Percentiles rank a stretch among this genome's conserved stretches.
These are phyloP conservation scores for Brachyalestes nurse DNA, from an alignment of 2,797 vertebrate genomes.

Conservation along the genomic window DNA sequence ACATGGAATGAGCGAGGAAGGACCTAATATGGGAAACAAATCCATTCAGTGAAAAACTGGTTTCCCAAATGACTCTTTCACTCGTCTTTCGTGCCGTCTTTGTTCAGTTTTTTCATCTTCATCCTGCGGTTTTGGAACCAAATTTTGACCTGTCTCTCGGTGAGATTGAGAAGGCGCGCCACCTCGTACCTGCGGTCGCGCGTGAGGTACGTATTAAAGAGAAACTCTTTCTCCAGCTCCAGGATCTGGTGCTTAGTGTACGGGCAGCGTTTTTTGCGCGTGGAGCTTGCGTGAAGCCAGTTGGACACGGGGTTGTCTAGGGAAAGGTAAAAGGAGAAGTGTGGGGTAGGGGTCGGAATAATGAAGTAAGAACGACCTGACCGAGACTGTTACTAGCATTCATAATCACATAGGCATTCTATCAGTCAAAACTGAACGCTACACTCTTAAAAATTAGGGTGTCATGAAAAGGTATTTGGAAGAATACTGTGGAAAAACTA, in stretches of 20 bases:
- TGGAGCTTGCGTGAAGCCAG: slow-evolving; percentile 96
- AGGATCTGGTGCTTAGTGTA: slow-evolving; percentile 95
- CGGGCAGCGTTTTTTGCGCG: slow-evolving; percentile 94
- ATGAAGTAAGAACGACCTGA: slow-evolving; percentile 18
- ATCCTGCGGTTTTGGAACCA: slow-evolving; percentile 99
- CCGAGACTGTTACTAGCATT: not conserved
- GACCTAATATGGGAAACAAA: not conserved
- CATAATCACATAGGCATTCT: not conserved
- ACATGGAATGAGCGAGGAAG: slow-evolving; percentile 23
- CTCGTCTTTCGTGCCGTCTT: slow-evolving; percentile 87
- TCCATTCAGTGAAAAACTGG: slow-evolving; percentile 8
- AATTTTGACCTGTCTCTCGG: slow-evolving; percentile 98
- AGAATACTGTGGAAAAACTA: too few relatives aligned
- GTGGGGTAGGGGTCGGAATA: slow-evolving; percentile 16
- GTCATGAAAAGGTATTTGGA: too few relatives aligned
- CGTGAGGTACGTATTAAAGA: slow-evolving; percentile 98
- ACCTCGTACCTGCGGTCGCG: slow-evolving; percentile 96
- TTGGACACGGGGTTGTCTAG: slow-evolving; percentile 93
- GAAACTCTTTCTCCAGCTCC: slow-evolving; percentile 96
- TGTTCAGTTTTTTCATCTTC: slow-evolving; percentile 99
- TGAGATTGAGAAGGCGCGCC: slow-evolving; percentile 90
- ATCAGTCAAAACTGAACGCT: too few relatives aligned
- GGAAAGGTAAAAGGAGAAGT: slow-evolving; percentile 39
- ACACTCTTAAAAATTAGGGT: too few relatives aligned
- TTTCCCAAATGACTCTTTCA: slow-evolving; percentile 58